These are phyloP conservation scores for Phania funesta DNA, from an alignment of 2,888 invertebrate species.

Conservation along the genomic window DNA sequence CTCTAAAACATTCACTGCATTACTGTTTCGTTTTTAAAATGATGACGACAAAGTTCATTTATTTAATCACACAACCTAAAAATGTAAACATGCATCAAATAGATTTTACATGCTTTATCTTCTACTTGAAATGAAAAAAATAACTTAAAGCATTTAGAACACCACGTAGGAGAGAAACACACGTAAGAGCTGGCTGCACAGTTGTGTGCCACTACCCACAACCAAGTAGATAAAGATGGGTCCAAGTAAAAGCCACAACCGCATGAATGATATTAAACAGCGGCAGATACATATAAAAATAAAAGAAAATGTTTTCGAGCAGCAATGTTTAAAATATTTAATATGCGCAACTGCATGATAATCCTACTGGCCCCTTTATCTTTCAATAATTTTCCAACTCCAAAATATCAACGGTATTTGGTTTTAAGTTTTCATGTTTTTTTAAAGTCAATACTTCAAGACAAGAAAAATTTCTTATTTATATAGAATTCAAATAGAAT, in stretches of 20 bases:
- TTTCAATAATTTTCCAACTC: background rate
- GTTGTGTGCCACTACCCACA: conserved; percentile 2
- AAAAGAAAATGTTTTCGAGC: conserved; percentile 32
- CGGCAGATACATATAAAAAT: background rate
- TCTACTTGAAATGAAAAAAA: background rate
- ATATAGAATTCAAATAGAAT: too few relatives aligned
- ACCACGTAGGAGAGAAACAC: background rate
- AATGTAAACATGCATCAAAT: background rate
- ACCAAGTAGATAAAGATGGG: background rate
- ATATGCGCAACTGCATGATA: background rate
- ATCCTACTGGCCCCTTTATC: background rate
- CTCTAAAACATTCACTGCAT: background rate
- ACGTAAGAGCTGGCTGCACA: background rate
- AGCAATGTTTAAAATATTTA: background rate
- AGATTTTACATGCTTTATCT: conserved; percentile 11
- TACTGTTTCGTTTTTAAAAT: background rate
- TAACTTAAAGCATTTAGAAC: background rate
- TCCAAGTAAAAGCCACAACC: background rate
- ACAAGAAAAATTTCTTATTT: background rate
- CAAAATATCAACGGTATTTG: conserved; percentile 1
- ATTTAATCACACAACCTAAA: conserved; percentile 1
- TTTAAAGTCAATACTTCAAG: background rate
- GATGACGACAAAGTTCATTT: background rate
- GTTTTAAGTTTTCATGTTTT: background rate
- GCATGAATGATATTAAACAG: background rate